Conservation (phyloP, 2,888 invertebrate genomes). For the Tupiocoris notatus region DNA sequence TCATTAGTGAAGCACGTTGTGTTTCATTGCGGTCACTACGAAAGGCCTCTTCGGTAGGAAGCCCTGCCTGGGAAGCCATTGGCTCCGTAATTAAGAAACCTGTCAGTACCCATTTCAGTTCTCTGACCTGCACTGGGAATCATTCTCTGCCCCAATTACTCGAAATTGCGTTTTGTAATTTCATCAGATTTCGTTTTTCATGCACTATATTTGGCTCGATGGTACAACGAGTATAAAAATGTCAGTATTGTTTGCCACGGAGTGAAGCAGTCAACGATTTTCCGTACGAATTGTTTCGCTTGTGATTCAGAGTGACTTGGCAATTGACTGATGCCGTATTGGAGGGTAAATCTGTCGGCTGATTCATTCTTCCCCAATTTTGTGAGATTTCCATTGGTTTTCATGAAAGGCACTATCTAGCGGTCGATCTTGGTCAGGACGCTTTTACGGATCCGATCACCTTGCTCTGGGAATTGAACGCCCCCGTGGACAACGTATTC, state of each 20-base stretch:
- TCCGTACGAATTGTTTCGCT: too few species aligned
- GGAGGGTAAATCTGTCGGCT: not conserved
- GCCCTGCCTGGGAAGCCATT: not conserved
- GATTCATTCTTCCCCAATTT: not conserved
- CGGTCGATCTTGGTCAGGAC: not conserved
- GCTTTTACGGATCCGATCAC: slow-evolving; percentile 13
- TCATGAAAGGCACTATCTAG: not conserved
- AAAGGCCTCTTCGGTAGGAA: slow-evolving; percentile 4
- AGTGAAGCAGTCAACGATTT: too few species aligned
- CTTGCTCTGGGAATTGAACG: slow-evolving; percentile 16
- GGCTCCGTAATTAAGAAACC: slow-evolving; percentile 23
- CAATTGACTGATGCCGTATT: too few species aligned
- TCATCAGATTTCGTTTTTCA: too few species aligned
- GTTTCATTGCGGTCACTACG: slow-evolving; percentile 24
- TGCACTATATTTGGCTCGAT: too few species aligned
- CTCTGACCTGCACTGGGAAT: not conserved
- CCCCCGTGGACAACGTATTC: not conserved
- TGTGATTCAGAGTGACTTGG: not conserved
- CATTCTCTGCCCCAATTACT: not conserved
- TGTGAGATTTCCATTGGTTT: not conserved
- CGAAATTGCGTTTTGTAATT: not conserved
- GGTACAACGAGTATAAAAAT: too few species aligned
- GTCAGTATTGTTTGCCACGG: too few species aligned
- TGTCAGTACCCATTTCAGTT: slow-evolving; percentile 4
- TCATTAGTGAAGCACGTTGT: slow-evolving; percentile 25